Percentiles rank a stretch among this genome's conserved stretches.
Evolutionary conservation across 2,797 vertebrate species (phyloP).

Genomic region (Taeniopygia guttata): DNA sequence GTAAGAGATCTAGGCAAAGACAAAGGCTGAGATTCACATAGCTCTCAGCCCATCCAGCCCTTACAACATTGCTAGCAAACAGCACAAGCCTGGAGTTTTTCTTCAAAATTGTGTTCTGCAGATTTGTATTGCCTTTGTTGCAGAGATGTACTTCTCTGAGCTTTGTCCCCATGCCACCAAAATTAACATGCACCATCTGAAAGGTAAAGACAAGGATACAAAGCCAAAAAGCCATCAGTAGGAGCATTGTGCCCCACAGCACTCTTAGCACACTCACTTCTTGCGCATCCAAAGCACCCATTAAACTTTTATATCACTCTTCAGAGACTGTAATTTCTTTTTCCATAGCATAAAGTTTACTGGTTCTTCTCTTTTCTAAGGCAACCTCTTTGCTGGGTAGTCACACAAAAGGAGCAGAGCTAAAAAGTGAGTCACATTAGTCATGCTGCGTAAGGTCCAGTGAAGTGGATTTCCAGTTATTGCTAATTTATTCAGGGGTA

Average conservation of each 20-base stretch:
- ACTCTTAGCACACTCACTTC: slow-evolving; percentile 21
- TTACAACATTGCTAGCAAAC: background rate
- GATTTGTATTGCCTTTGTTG: slow-evolving; percentile 28
- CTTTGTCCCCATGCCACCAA: slow-evolving; percentile 2
- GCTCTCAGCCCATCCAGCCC: background rate
- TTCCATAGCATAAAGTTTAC: slow-evolving; percentile 66
- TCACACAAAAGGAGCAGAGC: slow-evolving; percentile 54
- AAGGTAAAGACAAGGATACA: slow-evolving; percentile 33
- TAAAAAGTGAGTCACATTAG: slow-evolving; percentile 66
- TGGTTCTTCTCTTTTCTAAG: slow-evolving; percentile 52
- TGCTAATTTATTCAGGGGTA: slow-evolving; percentile 68
- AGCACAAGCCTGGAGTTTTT: background rate
- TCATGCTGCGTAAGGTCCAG: slow-evolving; percentile 66
- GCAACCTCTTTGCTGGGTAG: slow-evolving; percentile 30
- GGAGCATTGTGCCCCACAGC: slow-evolving; percentile 13
- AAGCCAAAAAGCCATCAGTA: slow-evolving; percentile 30
- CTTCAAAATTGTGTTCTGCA: slow-evolving; percentile 2
- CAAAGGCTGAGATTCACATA: background rate
- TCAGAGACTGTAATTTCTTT: slow-evolving; percentile 64
- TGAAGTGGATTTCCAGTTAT: slow-evolving; percentile 66
- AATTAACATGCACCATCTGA: slow-evolving; percentile 24
- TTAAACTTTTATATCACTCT: slow-evolving; percentile 60
- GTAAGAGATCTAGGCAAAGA: background rate
- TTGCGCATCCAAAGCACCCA: slow-evolving; percentile 45
- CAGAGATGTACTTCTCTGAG: background rate